A percentile compares a stretch with the other conserved stretches of the same genome.
These are phyloP conservation scores for Chaetoderma sp. DNA, from an alignment of 2,888 invertebrate species.

Conservation along the genomic window DNA sequence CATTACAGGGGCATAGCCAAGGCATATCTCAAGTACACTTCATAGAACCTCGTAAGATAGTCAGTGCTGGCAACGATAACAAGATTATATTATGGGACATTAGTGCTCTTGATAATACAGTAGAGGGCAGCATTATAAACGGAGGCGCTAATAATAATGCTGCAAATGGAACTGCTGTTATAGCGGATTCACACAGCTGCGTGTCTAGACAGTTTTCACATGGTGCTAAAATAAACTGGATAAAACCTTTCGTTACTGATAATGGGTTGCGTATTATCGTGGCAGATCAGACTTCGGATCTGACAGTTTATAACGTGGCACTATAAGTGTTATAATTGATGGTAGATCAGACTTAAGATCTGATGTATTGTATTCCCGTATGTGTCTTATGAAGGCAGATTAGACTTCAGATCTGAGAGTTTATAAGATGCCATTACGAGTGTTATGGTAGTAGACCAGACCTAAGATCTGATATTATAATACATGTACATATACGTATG, in stretches of 20 bases:
- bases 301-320: conserved; percentile 38
- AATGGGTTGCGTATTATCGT: conserved; percentile 47
- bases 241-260: conserved; percentile 46
- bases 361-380: too few relatives aligned
- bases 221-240: conserved; percentile 62
- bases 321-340: too few relatives aligned
- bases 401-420: too few relatives aligned
- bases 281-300: conserved; percentile 58
- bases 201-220: too few relatives aligned
- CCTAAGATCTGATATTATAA: too few relatives aligned
- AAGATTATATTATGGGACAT: conserved; percentile 57
- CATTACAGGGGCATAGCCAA: conserved; percentile 59
- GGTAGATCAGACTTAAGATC: too few relatives aligned
- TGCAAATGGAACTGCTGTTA: conserved; percentile 2
- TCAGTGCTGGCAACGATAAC: conserved; percentile 64
- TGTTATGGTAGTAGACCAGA: too few relatives aligned
- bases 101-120: conserved; percentile 15
- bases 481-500: too few relatives aligned
- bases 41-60: conserved; percentile 44
- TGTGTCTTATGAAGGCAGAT: too few relatives aligned
- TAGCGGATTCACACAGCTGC: conserved; percentile 32
- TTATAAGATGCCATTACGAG: too few relatives aligned
- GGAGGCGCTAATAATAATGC: neutral
- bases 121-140: neutral
- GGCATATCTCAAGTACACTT: conserved; percentile 67